A percentile compares a stretch with the other conserved stretches of the same genome.
Evolutionary conservation across 2,888 invertebrate species (phyloP).

Genomic region (Mythimna loreyi): DNA sequence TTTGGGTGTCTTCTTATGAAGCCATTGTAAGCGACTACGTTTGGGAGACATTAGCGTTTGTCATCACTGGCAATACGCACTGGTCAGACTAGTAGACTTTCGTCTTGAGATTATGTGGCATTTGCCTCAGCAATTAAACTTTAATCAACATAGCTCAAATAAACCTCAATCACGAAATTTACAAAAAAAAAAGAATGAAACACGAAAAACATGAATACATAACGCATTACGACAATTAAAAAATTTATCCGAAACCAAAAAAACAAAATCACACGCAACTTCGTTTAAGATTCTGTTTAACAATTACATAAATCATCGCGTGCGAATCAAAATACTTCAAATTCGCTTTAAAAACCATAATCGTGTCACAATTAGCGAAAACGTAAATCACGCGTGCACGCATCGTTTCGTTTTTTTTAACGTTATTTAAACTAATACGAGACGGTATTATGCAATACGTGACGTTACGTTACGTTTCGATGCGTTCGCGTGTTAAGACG

Average conservation of each 20-base stretch:
- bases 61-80: too few species aligned
- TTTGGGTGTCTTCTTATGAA: too few species aligned
- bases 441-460: slow-evolving; percentile 22
- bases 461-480: slow-evolving; percentile 54
- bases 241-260: slow-evolving; percentile 13
- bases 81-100: too few species aligned
- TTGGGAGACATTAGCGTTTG: too few species aligned
- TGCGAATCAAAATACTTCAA: slow-evolving; percentile 25
- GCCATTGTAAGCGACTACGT: too few species aligned
- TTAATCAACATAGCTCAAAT: too few species aligned
- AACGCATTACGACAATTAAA: slow-evolving; percentile 30
- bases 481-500: slow-evolving; percentile 73
- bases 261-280: slow-evolving; percentile 7
- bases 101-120: too few species aligned
- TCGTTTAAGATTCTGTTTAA: slow-evolving; percentile 26
- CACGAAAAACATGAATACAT: background rate
- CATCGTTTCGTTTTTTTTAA: slow-evolving; percentile 23
- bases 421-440: slow-evolving; percentile 16
- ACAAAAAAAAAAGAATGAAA: slow-evolving; percentile 2
- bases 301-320: slow-evolving; percentile 47
- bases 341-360: slow-evolving; percentile 40
- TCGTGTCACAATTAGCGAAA: slow-evolving; percentile 53
- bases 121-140: too few species aligned
- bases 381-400: slow-evolving; percentile 40
- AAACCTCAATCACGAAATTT: background rate